Percentiles rank a stretch among this genome's conserved stretches.
phyloP scores from a whole-genome alignment of 2,797 vertebrate species.

The Emydoidea blandingii region DNA sequence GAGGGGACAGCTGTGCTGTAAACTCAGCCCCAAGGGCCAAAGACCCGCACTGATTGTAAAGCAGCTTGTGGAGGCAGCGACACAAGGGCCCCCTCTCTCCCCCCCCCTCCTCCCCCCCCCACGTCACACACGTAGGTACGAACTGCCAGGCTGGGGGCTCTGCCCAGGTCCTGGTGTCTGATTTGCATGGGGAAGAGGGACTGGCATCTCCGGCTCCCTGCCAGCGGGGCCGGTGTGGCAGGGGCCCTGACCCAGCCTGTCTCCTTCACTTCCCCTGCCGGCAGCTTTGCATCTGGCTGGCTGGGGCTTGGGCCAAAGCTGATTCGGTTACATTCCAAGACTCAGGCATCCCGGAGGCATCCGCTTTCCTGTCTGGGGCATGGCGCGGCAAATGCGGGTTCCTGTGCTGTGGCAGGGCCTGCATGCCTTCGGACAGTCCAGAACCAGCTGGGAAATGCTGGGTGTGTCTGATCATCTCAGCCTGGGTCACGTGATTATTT shows the following conservation, averaged over 20 bases:
- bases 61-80: background rate
- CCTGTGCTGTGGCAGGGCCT: rapidly evolving
- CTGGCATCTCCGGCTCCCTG: background rate
- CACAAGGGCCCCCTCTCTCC: background rate
- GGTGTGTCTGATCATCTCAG: constrained; percentile 63
- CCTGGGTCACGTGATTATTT: constrained; percentile 33
- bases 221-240: background rate
- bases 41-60: background rate
- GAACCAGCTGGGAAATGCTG: background rate
- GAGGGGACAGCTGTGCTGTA: background rate
- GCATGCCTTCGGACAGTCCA: rapidly evolving
- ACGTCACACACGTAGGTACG: background rate
- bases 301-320: constrained; percentile 47
- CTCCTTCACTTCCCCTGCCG: background rate
- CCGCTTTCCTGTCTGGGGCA: background rate
- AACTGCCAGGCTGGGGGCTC: background rate
- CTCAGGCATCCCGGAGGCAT: background rate
- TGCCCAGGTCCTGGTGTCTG: background rate
- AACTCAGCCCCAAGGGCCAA: background rate
- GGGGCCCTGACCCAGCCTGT: background rate
- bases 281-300: background rate
- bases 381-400: background rate
- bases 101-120: background rate
- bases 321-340: constrained; percentile 16
- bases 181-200: background rate